Evolutionary conservation across 2,888 invertebrate species (phyloP), one percentile per base, ranked within the genome.

Genomic region (Osmoderma eremita): DNA sequence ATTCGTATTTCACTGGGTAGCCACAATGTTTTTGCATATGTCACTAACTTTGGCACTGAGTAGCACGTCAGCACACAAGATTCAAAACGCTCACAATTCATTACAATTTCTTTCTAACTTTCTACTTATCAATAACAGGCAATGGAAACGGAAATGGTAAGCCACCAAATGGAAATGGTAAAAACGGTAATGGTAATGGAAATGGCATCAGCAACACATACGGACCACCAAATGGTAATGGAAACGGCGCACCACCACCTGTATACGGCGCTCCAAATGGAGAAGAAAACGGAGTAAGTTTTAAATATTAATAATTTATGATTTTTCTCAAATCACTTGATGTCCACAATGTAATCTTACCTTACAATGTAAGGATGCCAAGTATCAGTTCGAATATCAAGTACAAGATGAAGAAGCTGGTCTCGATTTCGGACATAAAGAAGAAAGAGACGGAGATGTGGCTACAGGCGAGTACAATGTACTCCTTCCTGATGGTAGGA

Each of bases 381-480:
- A 92, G 83, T 94, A 94, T 84, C 90, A 92, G 84, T 94, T 92
- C 86, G 90, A 88, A 80, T 94, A 93, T 84, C 90, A 93, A 83
- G 93, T 94, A 77, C 91, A 91, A 79, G 92, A 93, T 82, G 86
- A 87, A 74, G 88, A 90, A 84, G 89, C 88, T 81, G 91, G 91
- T 80, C 88, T 89, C 80, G 89, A 90, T 80, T 93, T 93, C 83
- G 91, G 93, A 79, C 93, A 94, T 85, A 90, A 90, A 76, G 93
- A 93, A 85, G 88, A 88, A 82, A 88, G 93, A 71, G 91, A 93
- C 81, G 93, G 93, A 73, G 93, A 93, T 83, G 86, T 88, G 75
- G 89, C 93, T 76, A 90, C 88, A 81, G 93, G 93, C 82, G 90
- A 91, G 84, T 94, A 93, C 87, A 91, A 93, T 85, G 93, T 94